Conservation (phyloP, 2,888 invertebrate genomes). For the Xestobium rufovillosum region DNA sequence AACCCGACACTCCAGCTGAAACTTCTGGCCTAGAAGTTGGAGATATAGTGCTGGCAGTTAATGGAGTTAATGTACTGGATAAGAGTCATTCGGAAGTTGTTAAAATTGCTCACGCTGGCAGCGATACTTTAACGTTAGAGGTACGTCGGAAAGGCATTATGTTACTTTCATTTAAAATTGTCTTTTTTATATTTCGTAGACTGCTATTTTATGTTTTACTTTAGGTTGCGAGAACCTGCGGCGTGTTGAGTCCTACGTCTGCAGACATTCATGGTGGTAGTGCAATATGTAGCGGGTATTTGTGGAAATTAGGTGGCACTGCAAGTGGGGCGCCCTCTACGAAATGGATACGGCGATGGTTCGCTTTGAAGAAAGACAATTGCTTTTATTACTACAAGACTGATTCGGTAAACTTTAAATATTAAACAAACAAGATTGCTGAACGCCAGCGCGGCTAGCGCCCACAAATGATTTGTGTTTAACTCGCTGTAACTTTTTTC, state of each 20-base stretch:
- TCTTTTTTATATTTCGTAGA: neutral
- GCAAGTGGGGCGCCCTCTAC: slow-evolving; percentile 47
- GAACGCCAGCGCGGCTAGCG: neutral
- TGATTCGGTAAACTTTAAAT: slow-evolving; percentile 60
- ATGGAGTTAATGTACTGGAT: slow-evolving; percentile 84
- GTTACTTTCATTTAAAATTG: neutral
- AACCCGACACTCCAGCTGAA: slow-evolving; percentile 90
- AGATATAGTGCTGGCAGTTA: slow-evolving; percentile 87
- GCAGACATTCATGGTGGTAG: slow-evolving; percentile 53
- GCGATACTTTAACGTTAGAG: slow-evolving; percentile 78
- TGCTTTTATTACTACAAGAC: slow-evolving; percentile 94
- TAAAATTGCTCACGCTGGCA: slow-evolving; percentile 81
- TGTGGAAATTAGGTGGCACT: slow-evolving; percentile 64
- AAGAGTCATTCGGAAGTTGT: slow-evolving; percentile 91
- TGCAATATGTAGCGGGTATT: slow-evolving; percentile 64
- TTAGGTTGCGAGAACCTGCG: slow-evolving; percentile 77
- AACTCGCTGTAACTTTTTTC: too few species aligned
- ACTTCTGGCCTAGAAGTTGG: slow-evolving; percentile 88
- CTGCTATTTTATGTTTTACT: slow-evolving; percentile 13
- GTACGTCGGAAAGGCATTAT: slow-evolving; percentile 38
- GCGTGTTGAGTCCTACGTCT: slow-evolving; percentile 64
- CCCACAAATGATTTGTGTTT: too few species aligned
- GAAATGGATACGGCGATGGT: slow-evolving; percentile 87
- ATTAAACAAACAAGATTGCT: too few species aligned
- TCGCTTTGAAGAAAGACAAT: slow-evolving; percentile 83